Evolutionary conservation across 2,797 vertebrate genomes (phyloP).

Genomic region (Tenualosa thibaudeaui): DNA sequence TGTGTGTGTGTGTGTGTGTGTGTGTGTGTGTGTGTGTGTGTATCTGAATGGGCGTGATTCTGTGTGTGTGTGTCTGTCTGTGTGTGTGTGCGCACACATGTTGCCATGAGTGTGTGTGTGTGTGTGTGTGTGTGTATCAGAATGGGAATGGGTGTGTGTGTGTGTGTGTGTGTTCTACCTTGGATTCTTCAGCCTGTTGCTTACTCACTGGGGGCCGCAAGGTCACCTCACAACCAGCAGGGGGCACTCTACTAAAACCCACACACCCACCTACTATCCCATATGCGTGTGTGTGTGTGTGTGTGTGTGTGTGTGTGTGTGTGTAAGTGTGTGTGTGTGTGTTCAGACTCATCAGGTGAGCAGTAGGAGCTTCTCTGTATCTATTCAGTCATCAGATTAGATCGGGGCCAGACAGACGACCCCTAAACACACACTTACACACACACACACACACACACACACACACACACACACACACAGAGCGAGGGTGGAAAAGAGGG

Average conservation of each 20-base stretch:
- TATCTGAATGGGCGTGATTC: no score
- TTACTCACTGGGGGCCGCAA: slow-evolving; percentile 18
- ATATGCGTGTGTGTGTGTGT: neutral
- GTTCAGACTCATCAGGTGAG: slow-evolving; percentile 59
- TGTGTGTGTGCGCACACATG: no score
- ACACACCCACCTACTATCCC: neutral
- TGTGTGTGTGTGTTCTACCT: neutral
- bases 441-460: no score
- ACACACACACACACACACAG: neutral
- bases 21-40: no score
- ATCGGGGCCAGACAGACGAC: slow-evolving; percentile 43
- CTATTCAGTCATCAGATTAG: slow-evolving; percentile 74
- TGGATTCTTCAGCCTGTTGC: neutral
- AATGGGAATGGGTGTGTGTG: no score
- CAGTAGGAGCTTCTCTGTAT: slow-evolving; percentile 64
- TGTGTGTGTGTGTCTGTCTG: no score
- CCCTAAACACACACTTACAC: no score
- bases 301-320: slow-evolving; percentile 9
- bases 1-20: no score
- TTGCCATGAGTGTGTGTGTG: no score
- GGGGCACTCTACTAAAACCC: slow-evolving; percentile 38
- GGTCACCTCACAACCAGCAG: slow-evolving; percentile 49
- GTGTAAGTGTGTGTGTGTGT: slow-evolving; percentile 1
- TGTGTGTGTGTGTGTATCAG: no score
- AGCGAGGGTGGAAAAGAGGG: neutral